Evolutionary conservation across 2,888 invertebrate species (phyloP), one percentile per base, ranked within the genome.

Genomic region (Hyles lineata): DNA sequence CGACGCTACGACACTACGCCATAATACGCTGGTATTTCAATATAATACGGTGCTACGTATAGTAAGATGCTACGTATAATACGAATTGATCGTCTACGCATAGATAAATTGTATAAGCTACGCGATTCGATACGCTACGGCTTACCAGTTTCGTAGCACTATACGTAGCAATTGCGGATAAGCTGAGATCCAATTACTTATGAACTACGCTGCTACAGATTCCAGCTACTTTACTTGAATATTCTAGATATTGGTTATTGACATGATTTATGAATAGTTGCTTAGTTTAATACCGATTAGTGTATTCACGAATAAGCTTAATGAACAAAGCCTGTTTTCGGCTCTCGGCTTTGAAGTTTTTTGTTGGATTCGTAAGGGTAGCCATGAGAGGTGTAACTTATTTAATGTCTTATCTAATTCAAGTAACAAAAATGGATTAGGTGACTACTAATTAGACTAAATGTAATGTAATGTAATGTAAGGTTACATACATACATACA

Each of bases 121-220:
- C 67, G 67, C 67, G 43, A 7, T 50, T 67, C 67, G 67, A 67
- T 67, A 67, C 67, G 67, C 23, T 67, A 67, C 67, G 23, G 23
- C 21, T 43, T 67, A 67, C 50, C 43, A 67, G 67, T 67, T 67
- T 67, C 67, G 67, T 67, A 67, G 67, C 67, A 67, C 43, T 43
- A 43, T 67, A 67, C 67, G 67, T 67, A 50, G 67, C 67, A 67
- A 50, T 67, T 50, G 67, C 67, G 67, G 67, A 67, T 67, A 67
- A 67, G 67, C 50, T 43, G 67, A 43, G 67, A 67, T 67, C 43
- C 67, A 67, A 67, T 67, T 67, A 50, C 67, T 50, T 67, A 67
- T 67, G 67, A 67, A 67, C 50, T 50, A 67, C 50, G 43, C 50
- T 67, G 43, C 17, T 67, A 67, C 35, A 63, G 43, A 62, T 67